Conservation (phyloP, 2,113 vertebrate species). For the Plotosus lineatus region DNA sequence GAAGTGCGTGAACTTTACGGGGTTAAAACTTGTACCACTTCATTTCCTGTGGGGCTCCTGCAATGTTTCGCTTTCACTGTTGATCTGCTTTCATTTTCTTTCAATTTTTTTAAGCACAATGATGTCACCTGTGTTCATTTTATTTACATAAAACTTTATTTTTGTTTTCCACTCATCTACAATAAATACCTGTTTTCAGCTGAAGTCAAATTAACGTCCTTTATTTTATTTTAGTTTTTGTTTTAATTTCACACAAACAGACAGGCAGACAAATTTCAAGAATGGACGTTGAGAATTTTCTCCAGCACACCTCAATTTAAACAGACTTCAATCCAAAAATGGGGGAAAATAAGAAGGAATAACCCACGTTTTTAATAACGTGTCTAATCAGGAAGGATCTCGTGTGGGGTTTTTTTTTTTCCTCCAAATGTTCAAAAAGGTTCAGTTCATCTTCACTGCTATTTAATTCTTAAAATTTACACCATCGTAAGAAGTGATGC, state of each 20-base stretch:
- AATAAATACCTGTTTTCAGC: slow-evolving; percentile 66
- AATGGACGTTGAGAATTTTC: slow-evolving; percentile 32
- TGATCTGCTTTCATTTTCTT: not conserved
- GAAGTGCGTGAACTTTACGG: not conserved
- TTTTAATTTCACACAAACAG: slow-evolving; percentile 38
- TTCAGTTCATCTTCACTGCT: not conserved
- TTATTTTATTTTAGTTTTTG: slow-evolving; percentile 30
- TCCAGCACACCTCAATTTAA: not conserved
- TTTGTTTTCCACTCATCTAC: slow-evolving; percentile 63
- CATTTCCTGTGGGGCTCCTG: not conserved
- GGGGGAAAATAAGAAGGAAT: not conserved
- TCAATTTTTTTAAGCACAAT: not conserved
- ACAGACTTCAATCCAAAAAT: slow-evolving; percentile 4
- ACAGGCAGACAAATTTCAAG: slow-evolving; percentile 43
- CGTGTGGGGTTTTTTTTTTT: not conserved
- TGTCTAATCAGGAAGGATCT: slow-evolving; percentile 31
- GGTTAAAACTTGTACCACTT: not conserved
- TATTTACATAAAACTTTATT: slow-evolving; percentile 66
- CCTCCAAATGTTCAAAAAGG: no score
- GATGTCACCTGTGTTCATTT: slow-evolving; percentile 34
- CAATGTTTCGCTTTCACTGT: not conserved
- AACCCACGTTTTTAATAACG: slow-evolving; percentile 19
- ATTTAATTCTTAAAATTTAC: slow-evolving; percentile 8
- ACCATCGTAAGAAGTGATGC: not conserved
- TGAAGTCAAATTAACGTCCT: slow-evolving; percentile 40